These are phyloP conservation scores for Seladonia tumulorum DNA, from an alignment of 2,888 invertebrate genomes.

Conservation along the genomic window DNA sequence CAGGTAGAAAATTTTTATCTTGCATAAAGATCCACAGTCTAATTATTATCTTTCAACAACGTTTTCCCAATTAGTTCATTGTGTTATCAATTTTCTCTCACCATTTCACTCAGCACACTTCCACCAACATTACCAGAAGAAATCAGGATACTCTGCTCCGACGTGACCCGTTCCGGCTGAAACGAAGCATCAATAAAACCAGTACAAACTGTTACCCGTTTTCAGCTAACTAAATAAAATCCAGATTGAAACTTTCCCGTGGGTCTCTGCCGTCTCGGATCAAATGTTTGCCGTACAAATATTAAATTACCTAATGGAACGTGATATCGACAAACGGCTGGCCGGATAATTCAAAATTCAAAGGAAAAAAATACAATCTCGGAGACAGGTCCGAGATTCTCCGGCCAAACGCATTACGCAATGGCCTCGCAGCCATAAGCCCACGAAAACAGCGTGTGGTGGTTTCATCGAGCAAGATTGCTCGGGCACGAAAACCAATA, in stretches of 20 bases:
- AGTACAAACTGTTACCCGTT: not conserved
- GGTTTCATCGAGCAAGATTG: constrained; percentile 45
- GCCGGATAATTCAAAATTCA: not conserved
- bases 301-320: not conserved
- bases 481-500: constrained; percentile 76
- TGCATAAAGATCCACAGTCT: no score
- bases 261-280: not conserved
- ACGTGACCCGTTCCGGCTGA: not conserved
- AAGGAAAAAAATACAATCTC: not conserved
- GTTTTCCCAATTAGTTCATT: not conserved
- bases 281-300: not conserved
- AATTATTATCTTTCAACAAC: no score
- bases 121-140: not conserved
- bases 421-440: not conserved
- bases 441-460: constrained; percentile 26
- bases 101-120: not conserved
- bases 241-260: not conserved
- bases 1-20: no score
- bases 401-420: constrained; percentile 5
- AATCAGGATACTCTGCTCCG: not conserved
- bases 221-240: not conserved
- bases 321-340: no score
- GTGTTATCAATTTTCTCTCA: not conserved
- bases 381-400: not conserved
- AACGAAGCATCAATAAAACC: not conserved